Conservation (phyloP, 2,888 invertebrate species). For the Bruchidius siliquastri region DNA sequence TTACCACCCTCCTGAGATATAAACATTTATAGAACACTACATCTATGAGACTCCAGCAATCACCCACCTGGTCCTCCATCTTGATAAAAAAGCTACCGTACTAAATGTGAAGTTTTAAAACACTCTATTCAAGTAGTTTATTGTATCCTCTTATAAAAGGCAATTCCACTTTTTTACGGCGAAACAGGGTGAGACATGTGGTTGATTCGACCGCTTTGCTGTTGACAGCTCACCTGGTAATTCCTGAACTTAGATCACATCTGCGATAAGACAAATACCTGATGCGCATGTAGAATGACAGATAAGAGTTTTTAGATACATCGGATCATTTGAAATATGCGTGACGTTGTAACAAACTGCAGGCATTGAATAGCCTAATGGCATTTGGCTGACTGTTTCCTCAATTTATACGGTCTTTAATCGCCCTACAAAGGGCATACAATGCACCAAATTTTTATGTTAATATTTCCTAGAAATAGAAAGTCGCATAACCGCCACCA, state of each 20-base stretch:
- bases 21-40: neutral
- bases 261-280: neutral
- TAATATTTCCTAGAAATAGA: neutral
- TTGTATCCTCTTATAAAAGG: neutral
- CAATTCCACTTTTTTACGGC: neutral
- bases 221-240: neutral
- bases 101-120: neutral
- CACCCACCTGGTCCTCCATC: neutral
- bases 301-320: neutral
- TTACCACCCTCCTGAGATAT: no score
- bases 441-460: neutral
- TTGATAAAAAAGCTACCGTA: neutral
- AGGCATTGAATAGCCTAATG: neutral
- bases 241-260: neutral
- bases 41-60: neutral
- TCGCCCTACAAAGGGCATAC: neutral
- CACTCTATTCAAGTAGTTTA: neutral
- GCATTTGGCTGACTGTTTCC: neutral
- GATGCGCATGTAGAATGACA: neutral
- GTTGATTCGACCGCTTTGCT: neutral
- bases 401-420: neutral
- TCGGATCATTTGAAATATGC: neutral
- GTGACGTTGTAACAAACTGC: neutral
- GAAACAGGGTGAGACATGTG: neutral
- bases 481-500: no score